Conservation (phyloP, 2,888 invertebrate genomes). For the Barypeithes pellucidus region DNA sequence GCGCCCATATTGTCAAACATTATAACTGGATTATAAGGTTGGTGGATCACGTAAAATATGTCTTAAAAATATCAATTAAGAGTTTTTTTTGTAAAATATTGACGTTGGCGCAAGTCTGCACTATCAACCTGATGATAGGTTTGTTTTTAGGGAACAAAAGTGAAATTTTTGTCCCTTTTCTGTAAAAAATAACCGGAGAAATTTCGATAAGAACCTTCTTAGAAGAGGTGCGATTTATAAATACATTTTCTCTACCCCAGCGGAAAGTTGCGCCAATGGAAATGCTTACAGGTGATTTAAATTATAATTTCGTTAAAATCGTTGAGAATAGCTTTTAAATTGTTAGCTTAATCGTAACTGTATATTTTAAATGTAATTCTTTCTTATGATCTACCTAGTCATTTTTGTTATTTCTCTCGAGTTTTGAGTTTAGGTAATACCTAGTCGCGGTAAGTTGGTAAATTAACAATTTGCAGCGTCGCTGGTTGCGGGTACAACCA, state of each 20-base stretch:
- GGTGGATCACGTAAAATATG: neutral
- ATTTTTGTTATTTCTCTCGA: slow-evolving; percentile 12
- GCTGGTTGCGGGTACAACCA: too few relatives aligned
- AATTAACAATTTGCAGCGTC: too few relatives aligned
- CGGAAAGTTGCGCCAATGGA: neutral
- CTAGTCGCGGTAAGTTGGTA: too few relatives aligned
- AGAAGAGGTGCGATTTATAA: too few relatives aligned
- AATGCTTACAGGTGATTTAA: neutral
- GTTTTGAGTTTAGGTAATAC: slow-evolving; percentile 7
- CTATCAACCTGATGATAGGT: too few relatives aligned
- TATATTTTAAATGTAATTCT: slow-evolving; percentile 13
- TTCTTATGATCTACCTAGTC: slow-evolving; percentile 34
- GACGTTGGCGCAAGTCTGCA: neutral
- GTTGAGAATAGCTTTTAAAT: neutral
- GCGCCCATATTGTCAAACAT: too few relatives aligned
- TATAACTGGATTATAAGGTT: too few relatives aligned
- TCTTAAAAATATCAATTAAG: slow-evolving; percentile 13
- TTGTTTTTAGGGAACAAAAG: neutral
- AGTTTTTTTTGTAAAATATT: neutral
- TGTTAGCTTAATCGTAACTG: neutral
- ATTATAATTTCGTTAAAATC: slow-evolving; percentile 1
- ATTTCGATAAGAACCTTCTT: too few relatives aligned
- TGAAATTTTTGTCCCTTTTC: neutral
- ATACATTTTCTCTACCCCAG: too few relatives aligned
- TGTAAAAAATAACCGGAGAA: too few relatives aligned